Conservation (phyloP, 1,140 invertebrate genomes). For the Drosophila guanche region DNA sequence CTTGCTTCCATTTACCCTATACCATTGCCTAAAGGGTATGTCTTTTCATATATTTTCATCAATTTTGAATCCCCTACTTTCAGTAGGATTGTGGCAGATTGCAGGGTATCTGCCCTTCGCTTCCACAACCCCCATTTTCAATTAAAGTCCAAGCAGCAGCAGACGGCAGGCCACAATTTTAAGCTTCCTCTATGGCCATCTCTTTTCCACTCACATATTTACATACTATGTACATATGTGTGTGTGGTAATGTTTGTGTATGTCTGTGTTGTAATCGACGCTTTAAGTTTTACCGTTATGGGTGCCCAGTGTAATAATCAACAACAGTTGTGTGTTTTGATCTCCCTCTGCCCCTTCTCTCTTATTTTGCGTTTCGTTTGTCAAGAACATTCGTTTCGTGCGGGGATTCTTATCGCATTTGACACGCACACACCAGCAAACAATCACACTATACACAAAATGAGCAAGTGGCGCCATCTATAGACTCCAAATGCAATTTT, state of each 20-base stretch:
- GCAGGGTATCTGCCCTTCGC: slow-evolving; percentile 21
- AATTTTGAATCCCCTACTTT: background rate
- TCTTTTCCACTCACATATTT: slow-evolving; percentile 26
- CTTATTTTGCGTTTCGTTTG: slow-evolving; percentile 39
- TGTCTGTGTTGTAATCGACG: slow-evolving; percentile 61
- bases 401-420: slow-evolving; percentile 46
- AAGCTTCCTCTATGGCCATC: slow-evolving; percentile 54
- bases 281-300: slow-evolving; percentile 67
- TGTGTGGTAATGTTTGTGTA: slow-evolving; percentile 3
- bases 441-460: slow-evolving; percentile 1
- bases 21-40: no score
- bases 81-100: no score
- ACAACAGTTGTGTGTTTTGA: slow-evolving; percentile 34
- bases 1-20: slow-evolving; percentile 25
- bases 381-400: slow-evolving; percentile 32
- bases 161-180: slow-evolving; percentile 32
- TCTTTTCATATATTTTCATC: slow-evolving; percentile 36
- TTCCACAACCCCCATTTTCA: slow-evolving; percentile 52
- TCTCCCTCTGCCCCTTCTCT: slow-evolving; percentile 6
- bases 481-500: slow-evolving; percentile 38
- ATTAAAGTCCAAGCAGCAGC: slow-evolving; percentile 61
- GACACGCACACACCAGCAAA: slow-evolving; percentile 43
- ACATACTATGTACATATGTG: background rate
- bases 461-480: slow-evolving; percentile 16
- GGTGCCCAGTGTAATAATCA: slow-evolving; percentile 55